These are phyloP conservation scores for Parelbella ahira DNA, from an alignment of 2,888 invertebrate genomes.

Conservation along the genomic window DNA sequence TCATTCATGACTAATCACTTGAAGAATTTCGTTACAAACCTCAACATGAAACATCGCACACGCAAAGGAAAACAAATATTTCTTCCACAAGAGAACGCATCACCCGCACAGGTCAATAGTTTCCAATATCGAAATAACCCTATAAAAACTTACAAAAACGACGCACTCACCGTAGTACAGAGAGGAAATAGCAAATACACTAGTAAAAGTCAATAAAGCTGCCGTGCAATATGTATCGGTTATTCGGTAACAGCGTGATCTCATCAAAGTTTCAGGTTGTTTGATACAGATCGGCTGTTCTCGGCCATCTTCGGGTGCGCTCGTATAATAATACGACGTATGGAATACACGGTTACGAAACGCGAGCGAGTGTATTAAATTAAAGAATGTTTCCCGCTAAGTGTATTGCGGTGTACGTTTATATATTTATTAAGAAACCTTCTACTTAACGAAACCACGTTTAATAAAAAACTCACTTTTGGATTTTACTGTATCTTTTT, in stretches of 20 bases:
- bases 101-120: conserved; percentile 4
- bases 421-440: no score
- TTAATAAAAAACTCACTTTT: no score
- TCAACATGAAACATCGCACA: no score
- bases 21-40: no score
- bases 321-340: conserved; percentile 26
- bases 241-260: conserved; percentile 31
- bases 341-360: background rate
- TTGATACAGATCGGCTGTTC: conserved; percentile 32
- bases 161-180: background rate
- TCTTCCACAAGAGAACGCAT: no score
- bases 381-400: no score
- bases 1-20: no score
- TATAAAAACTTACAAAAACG: conserved; percentile 18
- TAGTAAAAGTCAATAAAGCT: conserved; percentile 31
- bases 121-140: conserved; percentile 13
- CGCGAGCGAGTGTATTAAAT: no score
- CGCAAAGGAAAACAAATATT: no score
- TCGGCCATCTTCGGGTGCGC: conserved; percentile 30
- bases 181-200: conserved; percentile 16
- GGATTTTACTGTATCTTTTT: no score
- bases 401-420: no score
- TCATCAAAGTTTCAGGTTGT: conserved; percentile 36
- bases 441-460: no score
- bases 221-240: conserved; percentile 31